These are phyloP conservation scores for Sinocyclocheilus anophthalmus DNA, from an alignment of 2,113 vertebrate genomes.

Conservation along the genomic window DNA sequence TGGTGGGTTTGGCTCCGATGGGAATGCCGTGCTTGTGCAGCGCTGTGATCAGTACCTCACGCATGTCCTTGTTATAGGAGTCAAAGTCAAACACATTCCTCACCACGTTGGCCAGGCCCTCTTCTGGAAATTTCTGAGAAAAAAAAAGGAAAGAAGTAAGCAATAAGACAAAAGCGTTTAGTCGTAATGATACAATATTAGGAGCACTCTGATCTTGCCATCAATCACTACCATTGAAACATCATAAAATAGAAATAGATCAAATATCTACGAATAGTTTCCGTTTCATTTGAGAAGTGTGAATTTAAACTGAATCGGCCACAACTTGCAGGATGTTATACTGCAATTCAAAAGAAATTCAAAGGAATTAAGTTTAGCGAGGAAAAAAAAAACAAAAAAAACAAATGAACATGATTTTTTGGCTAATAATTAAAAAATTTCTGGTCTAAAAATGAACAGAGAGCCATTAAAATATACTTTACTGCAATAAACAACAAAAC, in stretches of 20 bases:
- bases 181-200: neutral
- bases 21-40: conserved; percentile 96
- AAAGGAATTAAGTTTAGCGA: neutral
- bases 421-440: no score
- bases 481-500: no score
- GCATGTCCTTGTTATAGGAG: conserved; percentile 91
- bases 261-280: neutral
- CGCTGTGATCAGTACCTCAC: conserved; percentile 85
- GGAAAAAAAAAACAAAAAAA: no score
- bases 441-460: no score
- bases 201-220: no score
- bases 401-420: no score
- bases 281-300: neutral
- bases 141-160: neutral
- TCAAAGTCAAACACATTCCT: conserved; percentile 98
- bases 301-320: neutral
- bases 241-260: neutral
- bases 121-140: conserved; percentile 88
- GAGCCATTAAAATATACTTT: no score
- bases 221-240: no score
- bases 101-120: conserved; percentile 92
- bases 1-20: conserved; percentile 89
- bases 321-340: neutral
- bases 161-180: neutral
- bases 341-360: neutral